Percentiles rank a stretch among this genome's conserved stretches.
phyloP scores from a whole-genome alignment of 2,113 vertebrate genomes.

The Marmota monax region DNA sequence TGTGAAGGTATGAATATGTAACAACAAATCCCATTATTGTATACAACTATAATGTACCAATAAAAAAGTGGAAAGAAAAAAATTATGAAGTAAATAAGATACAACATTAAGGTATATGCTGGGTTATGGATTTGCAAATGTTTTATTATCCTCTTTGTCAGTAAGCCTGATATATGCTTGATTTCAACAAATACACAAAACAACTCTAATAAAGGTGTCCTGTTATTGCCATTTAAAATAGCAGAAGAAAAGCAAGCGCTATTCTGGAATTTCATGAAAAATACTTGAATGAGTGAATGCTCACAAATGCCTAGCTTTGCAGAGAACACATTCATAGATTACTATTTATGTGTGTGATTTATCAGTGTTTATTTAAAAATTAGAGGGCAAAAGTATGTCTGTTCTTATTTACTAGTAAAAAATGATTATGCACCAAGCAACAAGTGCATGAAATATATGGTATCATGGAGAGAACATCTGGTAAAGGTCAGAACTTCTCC shows the following conservation, averaged over 20 bases:
- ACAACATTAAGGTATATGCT: background rate
- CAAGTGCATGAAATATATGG: background rate
- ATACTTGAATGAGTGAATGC: background rate
- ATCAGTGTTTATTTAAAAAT: background rate
- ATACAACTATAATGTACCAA: too few species aligned
- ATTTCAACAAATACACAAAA: conserved; percentile 10
- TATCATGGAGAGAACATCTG: background rate
- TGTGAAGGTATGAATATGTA: too few species aligned
- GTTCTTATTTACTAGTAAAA: background rate
- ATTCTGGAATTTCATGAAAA: background rate
- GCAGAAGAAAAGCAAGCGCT: background rate
- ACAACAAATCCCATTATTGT: too few species aligned
- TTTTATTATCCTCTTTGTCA: background rate
- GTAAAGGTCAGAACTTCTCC: background rate
- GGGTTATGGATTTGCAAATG: background rate
- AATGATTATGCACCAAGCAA: background rate
- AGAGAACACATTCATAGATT: background rate
- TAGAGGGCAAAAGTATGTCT: background rate
- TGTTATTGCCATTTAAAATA: background rate
- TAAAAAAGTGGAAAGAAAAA: too few species aligned
- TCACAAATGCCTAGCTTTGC: background rate
- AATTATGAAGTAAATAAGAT: background rate
- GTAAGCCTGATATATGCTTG: background rate
- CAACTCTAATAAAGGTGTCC: background rate
- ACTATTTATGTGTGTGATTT: background rate